Evolutionary conservation across 1,140 invertebrate genomes (phyloP).

Genomic region (Vanessa atalanta): DNA sequence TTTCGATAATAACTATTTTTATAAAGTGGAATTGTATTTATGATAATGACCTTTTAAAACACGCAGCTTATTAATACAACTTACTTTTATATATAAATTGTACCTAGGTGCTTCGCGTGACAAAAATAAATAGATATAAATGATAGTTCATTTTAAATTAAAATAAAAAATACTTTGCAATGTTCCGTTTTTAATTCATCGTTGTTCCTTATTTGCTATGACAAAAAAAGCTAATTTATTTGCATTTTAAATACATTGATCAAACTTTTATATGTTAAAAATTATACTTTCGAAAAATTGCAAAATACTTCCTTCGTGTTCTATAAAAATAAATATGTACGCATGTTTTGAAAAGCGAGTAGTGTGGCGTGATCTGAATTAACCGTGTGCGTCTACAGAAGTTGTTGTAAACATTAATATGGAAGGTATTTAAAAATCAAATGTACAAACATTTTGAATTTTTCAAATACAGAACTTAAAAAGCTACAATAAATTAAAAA

Average conservation of each 20-base stretch:
- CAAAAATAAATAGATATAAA: constrained; percentile 6
- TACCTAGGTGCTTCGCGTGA: constrained; percentile 63
- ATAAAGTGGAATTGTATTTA: constrained; percentile 2
- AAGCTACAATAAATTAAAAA: constrained; percentile 59
- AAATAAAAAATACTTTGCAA: constrained; percentile 21
- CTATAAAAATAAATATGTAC: constrained; percentile 23
- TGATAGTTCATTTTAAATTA: background rate
- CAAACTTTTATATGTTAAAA: background rate
- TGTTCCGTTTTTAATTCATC: background rate
- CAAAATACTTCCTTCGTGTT: background rate
- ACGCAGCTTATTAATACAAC: constrained; percentile 41
- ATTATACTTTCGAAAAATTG: background rate
- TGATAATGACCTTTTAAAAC: constrained; percentile 38
- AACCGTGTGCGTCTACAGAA: constrained; percentile 27
- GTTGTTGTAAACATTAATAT: constrained; percentile 19
- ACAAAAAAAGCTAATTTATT: too few species aligned
- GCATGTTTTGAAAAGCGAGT: constrained; percentile 32
- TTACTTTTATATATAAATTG: constrained; percentile 56
- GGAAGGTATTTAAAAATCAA: constrained; percentile 11
- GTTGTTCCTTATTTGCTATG: too few species aligned
- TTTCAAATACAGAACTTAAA: constrained; percentile 13
- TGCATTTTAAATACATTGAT: too few species aligned
- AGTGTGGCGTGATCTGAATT: constrained; percentile 1
- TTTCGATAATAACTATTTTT: background rate
- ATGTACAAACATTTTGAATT: background rate